phyloP scores from a whole-genome alignment of 2,797 vertebrate species.

The Remorina albescens region DNA sequence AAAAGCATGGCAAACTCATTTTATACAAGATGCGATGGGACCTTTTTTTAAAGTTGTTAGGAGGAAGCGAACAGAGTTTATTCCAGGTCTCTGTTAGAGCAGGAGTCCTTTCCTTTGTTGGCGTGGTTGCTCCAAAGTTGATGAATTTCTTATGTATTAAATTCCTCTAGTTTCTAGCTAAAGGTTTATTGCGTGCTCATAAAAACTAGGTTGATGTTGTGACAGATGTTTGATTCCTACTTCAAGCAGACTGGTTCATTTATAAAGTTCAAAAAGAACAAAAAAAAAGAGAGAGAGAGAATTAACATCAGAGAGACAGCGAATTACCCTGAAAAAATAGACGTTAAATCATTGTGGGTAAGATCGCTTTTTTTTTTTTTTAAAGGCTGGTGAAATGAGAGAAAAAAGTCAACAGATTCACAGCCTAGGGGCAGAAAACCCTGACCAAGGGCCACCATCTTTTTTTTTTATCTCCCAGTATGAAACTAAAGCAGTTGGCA shows the following conservation, averaged over 20 bases:
- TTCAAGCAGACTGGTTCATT: constrained; percentile 6
- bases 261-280: no score
- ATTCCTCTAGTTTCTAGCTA: no score
- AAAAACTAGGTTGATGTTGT: constrained; percentile 11
- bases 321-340: constrained; percentile 30
- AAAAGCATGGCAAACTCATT: no score
- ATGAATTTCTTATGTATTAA: neutral
- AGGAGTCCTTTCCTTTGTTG: no score
- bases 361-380: constrained; percentile 33
- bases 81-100: no score
- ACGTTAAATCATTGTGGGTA: constrained; percentile 15
- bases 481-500: constrained; percentile 61
- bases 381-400: constrained; percentile 46
- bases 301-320: no score
- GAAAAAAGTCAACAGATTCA: constrained; percentile 56
- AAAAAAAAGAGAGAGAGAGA: constrained; percentile 15
- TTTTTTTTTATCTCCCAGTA: constrained; percentile 55
- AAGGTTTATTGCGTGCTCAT: neutral
- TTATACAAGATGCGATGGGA: no score
- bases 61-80: neutral
- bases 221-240: constrained; percentile 11
- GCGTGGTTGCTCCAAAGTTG: neutral
- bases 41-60: neutral
- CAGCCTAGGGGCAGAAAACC: constrained; percentile 39
- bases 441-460: constrained; percentile 46